Conservation (phyloP, 2,888 invertebrate genomes). For the Eilema depressum region DNA sequence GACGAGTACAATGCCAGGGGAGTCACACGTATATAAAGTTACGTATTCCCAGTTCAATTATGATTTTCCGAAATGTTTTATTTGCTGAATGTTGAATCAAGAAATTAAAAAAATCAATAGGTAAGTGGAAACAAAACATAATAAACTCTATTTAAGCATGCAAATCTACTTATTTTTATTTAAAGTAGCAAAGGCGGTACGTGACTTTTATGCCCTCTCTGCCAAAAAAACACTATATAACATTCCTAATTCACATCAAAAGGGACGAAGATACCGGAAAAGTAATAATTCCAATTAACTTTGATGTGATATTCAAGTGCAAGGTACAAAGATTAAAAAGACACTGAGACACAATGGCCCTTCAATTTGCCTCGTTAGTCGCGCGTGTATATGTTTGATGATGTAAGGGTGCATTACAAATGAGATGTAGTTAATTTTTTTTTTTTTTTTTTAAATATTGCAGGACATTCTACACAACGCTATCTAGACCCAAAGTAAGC, state of each 20-base stretch:
- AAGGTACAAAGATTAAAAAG: constrained; percentile 64
- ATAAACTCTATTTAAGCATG: not conserved
- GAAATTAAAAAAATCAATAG: no score
- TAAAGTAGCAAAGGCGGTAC: not conserved
- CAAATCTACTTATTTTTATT: not conserved
- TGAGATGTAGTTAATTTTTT: constrained; percentile 45
- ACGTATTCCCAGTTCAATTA: no score
- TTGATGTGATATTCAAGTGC: constrained; percentile 64
- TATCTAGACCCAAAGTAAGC: no score
- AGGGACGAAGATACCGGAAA: constrained; percentile 2
- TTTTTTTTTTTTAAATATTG: no score
- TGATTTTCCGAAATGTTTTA: no score
- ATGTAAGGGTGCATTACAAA: constrained; percentile 70
- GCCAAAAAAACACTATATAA: not conserved
- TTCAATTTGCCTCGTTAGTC: constrained; percentile 76
- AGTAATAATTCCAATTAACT: constrained; percentile 48
- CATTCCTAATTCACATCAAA: not conserved
- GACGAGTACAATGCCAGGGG: no score
- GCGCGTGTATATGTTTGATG: constrained; percentile 58
- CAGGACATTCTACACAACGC: no score
- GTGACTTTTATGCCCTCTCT: not conserved
- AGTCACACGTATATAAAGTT: no score
- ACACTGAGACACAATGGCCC: constrained; percentile 62
- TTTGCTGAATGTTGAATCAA: no score
- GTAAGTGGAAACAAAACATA: no score